Conservation (phyloP, 2,113 vertebrate genomes). For the Azemiops feae region DNA sequence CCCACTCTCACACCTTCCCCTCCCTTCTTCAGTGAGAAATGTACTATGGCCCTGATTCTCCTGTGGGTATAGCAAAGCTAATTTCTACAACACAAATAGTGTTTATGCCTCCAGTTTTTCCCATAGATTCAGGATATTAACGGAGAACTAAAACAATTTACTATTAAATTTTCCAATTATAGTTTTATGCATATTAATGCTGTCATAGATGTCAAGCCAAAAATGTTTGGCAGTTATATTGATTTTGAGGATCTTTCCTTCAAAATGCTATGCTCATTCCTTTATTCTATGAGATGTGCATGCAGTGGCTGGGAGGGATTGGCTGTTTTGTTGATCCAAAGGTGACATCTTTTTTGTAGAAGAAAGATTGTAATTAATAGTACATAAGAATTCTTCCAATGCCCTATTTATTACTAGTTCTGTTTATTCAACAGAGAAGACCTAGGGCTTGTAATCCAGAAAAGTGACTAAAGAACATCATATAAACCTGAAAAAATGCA, state of each 20-base stretch:
- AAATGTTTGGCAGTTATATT: not conserved
- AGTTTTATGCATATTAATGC: not conserved
- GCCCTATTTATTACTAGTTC: not conserved
- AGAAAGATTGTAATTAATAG: not conserved
- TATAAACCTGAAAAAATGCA: not conserved
- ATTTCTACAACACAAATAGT: not conserved
- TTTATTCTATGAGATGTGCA: not conserved
- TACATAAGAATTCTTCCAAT: not conserved
- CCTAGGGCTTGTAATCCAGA: not conserved
- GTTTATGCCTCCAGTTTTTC: not conserved
- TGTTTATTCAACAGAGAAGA: not conserved
- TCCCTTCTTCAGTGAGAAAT: not conserved
- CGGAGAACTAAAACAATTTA: not conserved
- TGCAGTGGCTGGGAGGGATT: not conserved
- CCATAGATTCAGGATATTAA: not conserved
- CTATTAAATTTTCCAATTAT: not conserved
- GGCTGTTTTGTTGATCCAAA: rapidly evolving
- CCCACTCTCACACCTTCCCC: not conserved
- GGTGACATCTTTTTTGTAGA: not conserved
- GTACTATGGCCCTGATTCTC: not conserved
- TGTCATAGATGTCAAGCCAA: not conserved
- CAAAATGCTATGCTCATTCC: not conserved
- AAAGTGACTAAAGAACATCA: not conserved
- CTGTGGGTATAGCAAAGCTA: not conserved
- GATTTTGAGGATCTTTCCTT: not conserved